These are phyloP conservation scores for Neolamprologus devosi DNA, from an alignment of 2,113 vertebrate species.

Conservation along the genomic window DNA sequence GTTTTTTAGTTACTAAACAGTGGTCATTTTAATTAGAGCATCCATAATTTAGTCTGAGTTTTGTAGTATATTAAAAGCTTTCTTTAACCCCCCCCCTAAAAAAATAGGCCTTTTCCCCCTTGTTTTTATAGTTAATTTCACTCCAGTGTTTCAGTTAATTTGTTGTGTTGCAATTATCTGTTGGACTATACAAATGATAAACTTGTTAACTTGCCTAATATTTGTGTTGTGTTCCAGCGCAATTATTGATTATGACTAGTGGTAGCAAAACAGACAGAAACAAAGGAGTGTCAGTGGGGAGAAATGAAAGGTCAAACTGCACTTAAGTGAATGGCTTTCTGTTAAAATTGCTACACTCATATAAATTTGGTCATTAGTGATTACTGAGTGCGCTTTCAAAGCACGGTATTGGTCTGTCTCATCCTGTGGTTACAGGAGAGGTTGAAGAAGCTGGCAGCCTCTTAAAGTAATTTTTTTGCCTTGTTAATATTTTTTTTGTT, in stretches of 20 bases:
- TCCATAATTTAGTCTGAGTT: neutral
- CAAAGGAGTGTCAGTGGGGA: neutral
- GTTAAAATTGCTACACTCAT: neutral
- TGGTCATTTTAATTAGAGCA: neutral
- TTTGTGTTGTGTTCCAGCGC: neutral
- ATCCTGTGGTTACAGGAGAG: neutral
- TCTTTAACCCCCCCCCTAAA: fast-evolving
- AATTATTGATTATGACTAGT: neutral
- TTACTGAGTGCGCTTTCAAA: neutral
- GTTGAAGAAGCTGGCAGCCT: neutral
- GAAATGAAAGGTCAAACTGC: neutral
- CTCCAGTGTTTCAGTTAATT: neutral
- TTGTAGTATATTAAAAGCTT: neutral
- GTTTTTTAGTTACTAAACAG: neutral
- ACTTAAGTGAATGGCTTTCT: neutral
- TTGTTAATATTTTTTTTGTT: neutral
- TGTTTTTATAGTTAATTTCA: neutral
- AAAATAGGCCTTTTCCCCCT: neutral
- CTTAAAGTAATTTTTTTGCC: neutral
- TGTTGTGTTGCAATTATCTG: neutral
- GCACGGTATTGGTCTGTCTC: neutral
- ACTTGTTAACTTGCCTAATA: neutral
- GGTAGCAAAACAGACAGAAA: neutral
- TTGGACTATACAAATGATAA: neutral
- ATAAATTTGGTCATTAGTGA: neutral